phyloP scores from a whole-genome alignment of 2,888 invertebrate species.

The Miltochrista miniata region DNA sequence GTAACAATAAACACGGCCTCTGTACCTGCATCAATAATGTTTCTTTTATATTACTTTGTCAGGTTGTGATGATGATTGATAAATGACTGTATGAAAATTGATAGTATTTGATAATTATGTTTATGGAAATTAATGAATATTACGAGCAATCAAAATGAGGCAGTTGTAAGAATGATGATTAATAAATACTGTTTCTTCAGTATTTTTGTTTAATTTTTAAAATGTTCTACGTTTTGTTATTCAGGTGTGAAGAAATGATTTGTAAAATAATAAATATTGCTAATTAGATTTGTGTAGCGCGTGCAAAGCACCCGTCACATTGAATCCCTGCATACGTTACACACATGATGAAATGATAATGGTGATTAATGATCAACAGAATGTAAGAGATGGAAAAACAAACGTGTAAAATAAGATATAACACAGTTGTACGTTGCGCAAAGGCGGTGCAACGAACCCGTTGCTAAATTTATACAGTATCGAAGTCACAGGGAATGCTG shows the following conservation, averaged over 20 bases:
- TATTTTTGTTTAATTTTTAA: too few species aligned
- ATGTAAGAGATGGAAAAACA: constrained; percentile 28
- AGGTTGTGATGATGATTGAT: constrained; percentile 15
- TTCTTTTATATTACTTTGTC: constrained; percentile 42
- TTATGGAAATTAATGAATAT: background rate
- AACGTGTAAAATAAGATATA: constrained; percentile 45
- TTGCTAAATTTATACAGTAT: constrained; percentile 64
- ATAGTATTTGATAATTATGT: background rate
- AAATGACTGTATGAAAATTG: background rate
- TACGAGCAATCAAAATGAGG: too few species aligned
- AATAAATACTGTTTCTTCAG: too few species aligned
- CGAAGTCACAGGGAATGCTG: constrained; percentile 61
- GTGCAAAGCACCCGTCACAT: constrained; percentile 21
- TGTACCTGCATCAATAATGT: constrained; percentile 81
- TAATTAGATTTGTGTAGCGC: constrained; percentile 7
- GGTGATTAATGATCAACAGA: constrained; percentile 30
- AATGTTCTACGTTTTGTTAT: background rate
- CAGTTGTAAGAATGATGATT: too few species aligned
- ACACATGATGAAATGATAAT: constrained; percentile 30
- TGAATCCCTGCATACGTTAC: constrained; percentile 21
- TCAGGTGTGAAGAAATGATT: constrained; percentile 3
- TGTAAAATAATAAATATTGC: constrained; percentile 8
- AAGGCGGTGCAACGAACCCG: constrained; percentile 71
- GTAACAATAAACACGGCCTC: constrained; percentile 81
- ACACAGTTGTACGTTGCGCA: constrained; percentile 54